phyloP scores from a whole-genome alignment of 1,140 invertebrate genomes.

The Diorhabda carinulata region DNA sequence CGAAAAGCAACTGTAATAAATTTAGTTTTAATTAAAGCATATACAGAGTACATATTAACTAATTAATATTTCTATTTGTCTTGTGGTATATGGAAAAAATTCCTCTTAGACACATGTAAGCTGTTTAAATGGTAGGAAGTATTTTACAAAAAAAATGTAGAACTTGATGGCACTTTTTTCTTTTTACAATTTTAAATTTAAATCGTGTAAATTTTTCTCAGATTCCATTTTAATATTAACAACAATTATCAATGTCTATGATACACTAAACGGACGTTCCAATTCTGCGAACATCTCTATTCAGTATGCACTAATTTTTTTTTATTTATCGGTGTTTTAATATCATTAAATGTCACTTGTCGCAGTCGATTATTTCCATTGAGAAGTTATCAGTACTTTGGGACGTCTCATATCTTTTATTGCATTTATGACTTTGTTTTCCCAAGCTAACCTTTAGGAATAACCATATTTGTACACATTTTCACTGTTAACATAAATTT shows the following conservation, averaged over 20 bases:
- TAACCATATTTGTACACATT: slow-evolving; percentile 24
- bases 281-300: no score
- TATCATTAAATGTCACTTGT: no score
- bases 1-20: no score
- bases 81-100: not conserved
- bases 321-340: no score
- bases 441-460: slow-evolving; percentile 30
- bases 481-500: slow-evolving; percentile 20
- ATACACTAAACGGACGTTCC: no score
- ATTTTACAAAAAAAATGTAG: slow-evolving; percentile 34
- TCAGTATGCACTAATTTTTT: no score
- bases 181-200: slow-evolving; percentile 17
- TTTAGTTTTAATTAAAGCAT: no score
- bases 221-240: slow-evolving; percentile 36
- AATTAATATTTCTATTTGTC: not conserved
- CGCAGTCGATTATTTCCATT: no score
- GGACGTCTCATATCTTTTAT: slow-evolving; percentile 23
- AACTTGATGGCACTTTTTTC: slow-evolving; percentile 40
- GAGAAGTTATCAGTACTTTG: not conserved
- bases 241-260: slow-evolving; percentile 26
- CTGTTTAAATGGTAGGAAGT: slow-evolving; percentile 26
- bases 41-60: no score
- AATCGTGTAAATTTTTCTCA: slow-evolving; percentile 38
- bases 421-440: slow-evolving; percentile 35
- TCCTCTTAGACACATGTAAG: slow-evolving; percentile 19